Evolutionary conservation across 1,140 invertebrate species (phyloP).

Genomic region (Eriocheir sinensis): DNA sequence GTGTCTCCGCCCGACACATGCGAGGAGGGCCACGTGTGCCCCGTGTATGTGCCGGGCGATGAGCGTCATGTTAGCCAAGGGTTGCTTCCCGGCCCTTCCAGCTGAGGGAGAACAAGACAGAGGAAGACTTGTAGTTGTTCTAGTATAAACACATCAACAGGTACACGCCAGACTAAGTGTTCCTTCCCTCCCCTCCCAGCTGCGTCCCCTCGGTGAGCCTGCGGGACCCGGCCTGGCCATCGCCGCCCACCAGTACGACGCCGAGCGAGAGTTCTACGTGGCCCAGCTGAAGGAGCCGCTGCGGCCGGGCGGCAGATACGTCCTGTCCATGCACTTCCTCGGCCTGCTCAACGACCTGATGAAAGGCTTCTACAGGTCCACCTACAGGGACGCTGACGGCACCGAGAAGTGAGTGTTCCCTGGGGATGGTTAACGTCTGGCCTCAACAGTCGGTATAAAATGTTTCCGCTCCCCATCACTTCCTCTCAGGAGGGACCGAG

Average conservation of each 20-base stretch:
- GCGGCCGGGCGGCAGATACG: conserved; percentile 87
- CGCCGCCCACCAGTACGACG: conserved; percentile 82
- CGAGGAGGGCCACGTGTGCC: too few species aligned
- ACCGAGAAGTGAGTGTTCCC: conserved; percentile 35
- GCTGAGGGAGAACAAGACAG: too few species aligned
- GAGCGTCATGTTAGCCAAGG: too few species aligned
- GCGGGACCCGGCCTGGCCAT: conserved; percentile 20
- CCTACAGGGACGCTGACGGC: conserved; percentile 85
- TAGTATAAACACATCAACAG: too few species aligned
- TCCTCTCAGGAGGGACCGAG: conserved; percentile 69
- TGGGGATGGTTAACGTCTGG: not conserved
- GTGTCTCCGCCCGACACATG: too few species aligned
- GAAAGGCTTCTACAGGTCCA: conserved; percentile 96
- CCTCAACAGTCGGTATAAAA: not conserved
- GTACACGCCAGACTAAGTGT: too few species aligned
- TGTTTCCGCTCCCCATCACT: not conserved
- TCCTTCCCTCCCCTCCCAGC: not conserved
- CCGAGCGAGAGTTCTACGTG: conserved; percentile 88
- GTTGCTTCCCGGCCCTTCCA: too few species aligned
- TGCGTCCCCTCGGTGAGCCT: not conserved
- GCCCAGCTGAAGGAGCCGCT: conserved; percentile 84
- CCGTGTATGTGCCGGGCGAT: too few species aligned
- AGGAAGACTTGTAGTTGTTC: too few species aligned
- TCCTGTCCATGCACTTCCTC: conserved; percentile 89
- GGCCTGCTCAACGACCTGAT: conserved; percentile 96